These are phyloP conservation scores for Myotis davidii DNA, from an alignment of 2,113 vertebrate species.

Conservation along the genomic window DNA sequence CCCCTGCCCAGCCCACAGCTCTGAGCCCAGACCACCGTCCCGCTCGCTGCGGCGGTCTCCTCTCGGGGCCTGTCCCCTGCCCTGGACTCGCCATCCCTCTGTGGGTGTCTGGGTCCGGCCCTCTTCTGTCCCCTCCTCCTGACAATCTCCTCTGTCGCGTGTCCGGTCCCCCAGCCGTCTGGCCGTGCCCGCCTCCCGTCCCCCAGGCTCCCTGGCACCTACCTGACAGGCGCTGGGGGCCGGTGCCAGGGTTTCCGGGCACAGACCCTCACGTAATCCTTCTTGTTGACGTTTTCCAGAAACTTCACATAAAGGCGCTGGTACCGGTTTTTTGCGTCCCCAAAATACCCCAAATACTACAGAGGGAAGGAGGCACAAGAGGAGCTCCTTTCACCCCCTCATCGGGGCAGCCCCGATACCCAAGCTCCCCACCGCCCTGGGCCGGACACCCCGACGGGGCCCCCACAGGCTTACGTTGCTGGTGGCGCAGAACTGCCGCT, in stretches of 20 bases:
- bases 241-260: conserved; percentile 93
- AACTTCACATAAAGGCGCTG: conserved; percentile 96
- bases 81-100: background rate
- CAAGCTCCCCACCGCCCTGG: fast-evolving
- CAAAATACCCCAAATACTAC: conserved; percentile 95
- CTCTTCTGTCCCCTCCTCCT: background rate
- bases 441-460: background rate
- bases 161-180: background rate
- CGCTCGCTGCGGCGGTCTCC: fast-evolving
- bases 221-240: conserved; percentile 90
- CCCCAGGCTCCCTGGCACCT: conserved; percentile 79
- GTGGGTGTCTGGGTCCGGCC: no score
- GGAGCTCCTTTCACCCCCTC: background rate
- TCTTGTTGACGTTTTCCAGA: conserved; percentile 95
- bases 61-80: no score
- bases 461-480: conserved; percentile 89
- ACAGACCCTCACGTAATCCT: conserved; percentile 94
- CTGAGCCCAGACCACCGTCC: background rate
- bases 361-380: background rate
- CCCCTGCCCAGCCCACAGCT: background rate
- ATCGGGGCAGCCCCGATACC: fast-evolving
- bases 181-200: no score
- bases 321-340: conserved; percentile 94
- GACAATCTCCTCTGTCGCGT: fast-evolving
- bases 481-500: conserved; percentile 95